Base-by-base conservation (phyloP, 2,888 invertebrate species). In the Pristionchus japonicus region DNA sequence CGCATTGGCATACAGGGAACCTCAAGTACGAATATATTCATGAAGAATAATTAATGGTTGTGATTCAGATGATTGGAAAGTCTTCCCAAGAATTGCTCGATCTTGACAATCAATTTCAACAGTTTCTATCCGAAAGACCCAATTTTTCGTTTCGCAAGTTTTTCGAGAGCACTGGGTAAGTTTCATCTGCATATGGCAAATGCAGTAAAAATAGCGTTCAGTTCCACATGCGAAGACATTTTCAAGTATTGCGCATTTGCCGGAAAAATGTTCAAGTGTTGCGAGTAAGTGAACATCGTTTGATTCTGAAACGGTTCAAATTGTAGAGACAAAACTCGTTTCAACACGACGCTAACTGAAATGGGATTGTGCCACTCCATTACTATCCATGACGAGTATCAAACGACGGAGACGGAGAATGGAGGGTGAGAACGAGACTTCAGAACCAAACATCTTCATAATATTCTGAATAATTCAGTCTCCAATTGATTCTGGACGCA, bases 331-430 rank as follows among this genome's bases (percentile, higher is more conserved):
- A 74, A 74, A 20, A 20, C 67, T 67, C 67, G 67, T 6, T 67
- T 74, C 34, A 74, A 74, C 9, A 74, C 70, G 20, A 74, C 31
- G 37, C 40, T 74, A 1, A 74, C 70, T 40, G 70, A 74, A 40
- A 74, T 74, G 70, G 70, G 70, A 40, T 23, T 40, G 11, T 74
- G 70, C 23, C 70, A 74, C 31, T 74, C 70, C 4, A 74, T 74
- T 20, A 74, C 70, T 17, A 37, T 74, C 34, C 31, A 40, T 1
- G 40, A 37, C 23, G 31, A 74, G 20, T 17, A 67, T 31, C 70
- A 74, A 74, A 74, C 70, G 1, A 74, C 17, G 13, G 70, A 74
- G 40, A 74, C 70, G 23, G 70, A 74, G 70, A 74, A 40, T 74
- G 70, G 70, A 40, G 70, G 70, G 70, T 74, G 4, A 74, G 40